A percentile compares a stretch with the other conserved stretches of the same genome.
Conservation (phyloP, 2,888 invertebrate species). For the Drosophila meridiana region DNA sequence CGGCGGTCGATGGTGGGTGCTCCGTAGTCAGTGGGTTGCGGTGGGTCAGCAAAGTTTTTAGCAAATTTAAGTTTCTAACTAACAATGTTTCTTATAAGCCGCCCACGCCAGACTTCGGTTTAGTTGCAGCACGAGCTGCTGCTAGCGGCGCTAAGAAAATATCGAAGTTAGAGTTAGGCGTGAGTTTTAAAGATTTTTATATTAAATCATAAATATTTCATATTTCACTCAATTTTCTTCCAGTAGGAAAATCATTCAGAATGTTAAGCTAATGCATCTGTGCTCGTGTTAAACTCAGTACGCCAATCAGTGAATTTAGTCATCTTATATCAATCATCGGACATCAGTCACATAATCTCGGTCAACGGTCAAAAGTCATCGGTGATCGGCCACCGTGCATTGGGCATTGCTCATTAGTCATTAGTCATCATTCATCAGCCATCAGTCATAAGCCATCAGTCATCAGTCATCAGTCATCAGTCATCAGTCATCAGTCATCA, state of each 20-base stretch:
- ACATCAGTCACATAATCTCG: not conserved
- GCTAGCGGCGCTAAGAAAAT: not conserved
- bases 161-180: too few species aligned
- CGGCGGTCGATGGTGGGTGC: not conserved
- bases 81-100: slow-evolving; percentile 3
- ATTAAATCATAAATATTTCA: not conserved
- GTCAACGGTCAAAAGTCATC: not conserved
- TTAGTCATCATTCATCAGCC: too few species aligned
- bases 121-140: not conserved
- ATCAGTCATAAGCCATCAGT: not conserved
- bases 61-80: slow-evolving; percentile 30
- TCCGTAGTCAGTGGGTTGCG: not conserved
- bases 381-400: not conserved
- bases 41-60: slow-evolving; percentile 25
- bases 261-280: not conserved
- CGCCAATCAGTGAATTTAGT: too few species aligned
- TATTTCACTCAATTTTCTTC: not conserved
- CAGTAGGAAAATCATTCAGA: not conserved
- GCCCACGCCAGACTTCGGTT: not conserved
- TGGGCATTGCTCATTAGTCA: not conserved
- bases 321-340: too few species aligned
- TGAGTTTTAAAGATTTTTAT: not conserved
- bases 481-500: too few species aligned
- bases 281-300: too few species aligned
- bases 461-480: too few species aligned